A percentile compares a stretch with the other conserved stretches of the same genome.
Conservation (phyloP, 2,888 invertebrate species). For the Cephus pygmeus region DNA sequence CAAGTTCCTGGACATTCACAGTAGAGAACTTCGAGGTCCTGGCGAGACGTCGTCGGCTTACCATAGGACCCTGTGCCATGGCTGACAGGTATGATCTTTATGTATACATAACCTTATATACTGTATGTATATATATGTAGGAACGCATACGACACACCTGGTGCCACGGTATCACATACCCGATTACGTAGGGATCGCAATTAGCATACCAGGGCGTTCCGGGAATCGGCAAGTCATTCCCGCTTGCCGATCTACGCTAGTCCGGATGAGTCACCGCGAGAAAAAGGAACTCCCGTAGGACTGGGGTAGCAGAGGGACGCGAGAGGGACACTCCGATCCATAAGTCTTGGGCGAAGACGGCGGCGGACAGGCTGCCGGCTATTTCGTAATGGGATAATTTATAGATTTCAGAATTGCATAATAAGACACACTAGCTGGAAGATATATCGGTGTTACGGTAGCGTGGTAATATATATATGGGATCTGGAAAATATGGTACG, state of each 20-base stretch:
- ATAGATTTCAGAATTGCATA: not conserved
- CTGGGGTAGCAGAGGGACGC: conserved; percentile 12
- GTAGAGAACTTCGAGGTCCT: conserved; percentile 12
- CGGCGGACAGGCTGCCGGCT: not conserved
- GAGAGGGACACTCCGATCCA: not conserved
- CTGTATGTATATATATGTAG: conserved; percentile 11
- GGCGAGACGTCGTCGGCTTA: conserved; percentile 21
- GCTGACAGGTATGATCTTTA: conserved; percentile 8
- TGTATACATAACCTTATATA: conserved; percentile 5
- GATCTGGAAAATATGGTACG: not conserved
- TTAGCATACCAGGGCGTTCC: conserved; percentile 57
- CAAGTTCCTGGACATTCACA: conserved; percentile 23
- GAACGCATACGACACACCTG: conserved; percentile 10
- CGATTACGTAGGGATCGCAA: conserved; percentile 29
- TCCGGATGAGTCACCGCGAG: not conserved
- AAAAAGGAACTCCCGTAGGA: not conserved
- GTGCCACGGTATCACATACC: not conserved
- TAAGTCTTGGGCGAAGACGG: not conserved
- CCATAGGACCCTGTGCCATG: conserved; percentile 27
- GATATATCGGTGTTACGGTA: not conserved
- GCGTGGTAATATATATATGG: not conserved
- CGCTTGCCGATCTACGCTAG: conserved; percentile 10
- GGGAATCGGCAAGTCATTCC: conserved; percentile 36
- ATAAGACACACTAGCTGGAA: not conserved
- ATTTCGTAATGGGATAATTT: not conserved